Base-by-base conservation (phyloP, 2,888 invertebrate genomes). In the Agrochola macilenta region DNA sequence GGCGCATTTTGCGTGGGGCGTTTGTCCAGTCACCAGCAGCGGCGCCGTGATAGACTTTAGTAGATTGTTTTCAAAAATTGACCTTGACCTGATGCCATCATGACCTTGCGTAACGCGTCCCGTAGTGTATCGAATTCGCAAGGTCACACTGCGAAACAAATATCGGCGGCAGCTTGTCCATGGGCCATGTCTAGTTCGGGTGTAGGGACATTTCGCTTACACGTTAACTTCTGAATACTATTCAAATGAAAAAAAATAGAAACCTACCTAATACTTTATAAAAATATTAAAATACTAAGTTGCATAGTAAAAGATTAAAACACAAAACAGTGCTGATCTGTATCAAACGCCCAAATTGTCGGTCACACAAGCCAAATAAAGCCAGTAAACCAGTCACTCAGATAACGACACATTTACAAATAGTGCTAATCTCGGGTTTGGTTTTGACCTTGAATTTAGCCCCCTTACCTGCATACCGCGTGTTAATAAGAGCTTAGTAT, bases 331-430 rank as follows among this genome's bases (percentile, higher is more conserved):
- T 35, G 12, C n/a, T 30, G 14, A 52, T 39, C 23, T 17, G 54
- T 43, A 64, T 58, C 23, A 68, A 63, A 57, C 43, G 11, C 43
- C 30, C 14, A 49, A 64, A 73, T 63, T 64, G 58, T 35, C 73
- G n/a, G 64, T 23, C 65, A 73, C 35, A 68, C 43, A 68, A 70
- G 57, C 58, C 12, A 43, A 65, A 49, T 63, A 61, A 35, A 60
- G 60, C 54, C 52, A 17, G 30, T 60, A 49, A 65, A 72, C 54
- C 57, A 57, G 61, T 63, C 35, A 49, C 23, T 54, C 5, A 57
- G 83, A 84, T 83, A 83, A 83, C 54, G 70, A 72, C 49, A 71
- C 54, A 75, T 65, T 76, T 60, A 64, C 76, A 76, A 82, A 80
- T 80, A 80, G 49, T 63, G 43, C 74, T 78, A 78, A 84, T 81